Evolutionary conservation across 2,113 vertebrate genomes (phyloP).

Genomic region (Ammodramus savannarum): DNA sequence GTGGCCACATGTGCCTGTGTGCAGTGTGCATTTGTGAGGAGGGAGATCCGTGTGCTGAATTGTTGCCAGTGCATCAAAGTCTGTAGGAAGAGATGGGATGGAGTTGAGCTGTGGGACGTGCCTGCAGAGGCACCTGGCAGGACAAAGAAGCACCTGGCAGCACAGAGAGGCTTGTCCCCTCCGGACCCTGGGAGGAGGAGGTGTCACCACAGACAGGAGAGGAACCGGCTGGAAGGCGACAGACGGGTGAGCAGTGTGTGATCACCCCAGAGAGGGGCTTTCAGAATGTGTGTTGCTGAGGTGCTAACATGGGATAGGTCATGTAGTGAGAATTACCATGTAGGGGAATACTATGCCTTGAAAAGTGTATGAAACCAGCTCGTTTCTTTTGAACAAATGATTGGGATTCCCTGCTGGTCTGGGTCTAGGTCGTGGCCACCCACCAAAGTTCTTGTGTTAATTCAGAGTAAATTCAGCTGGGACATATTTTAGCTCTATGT

Average conservation of each 20-base stretch:
- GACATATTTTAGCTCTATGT: neutral
- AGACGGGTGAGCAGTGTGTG: neutral
- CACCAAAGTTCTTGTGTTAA: neutral
- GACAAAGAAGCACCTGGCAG: neutral
- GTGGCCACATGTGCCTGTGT: neutral
- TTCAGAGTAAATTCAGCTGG: neutral
- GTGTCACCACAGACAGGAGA: neutral
- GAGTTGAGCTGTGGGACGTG: neutral
- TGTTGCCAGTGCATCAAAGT: neutral
- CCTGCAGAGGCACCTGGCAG: neutral
- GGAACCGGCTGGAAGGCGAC: neutral
- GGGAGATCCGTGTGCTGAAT: neutral
- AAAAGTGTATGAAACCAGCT: neutral
- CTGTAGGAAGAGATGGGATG: neutral
- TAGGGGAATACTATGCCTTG: neutral
- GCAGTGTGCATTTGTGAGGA: neutral
- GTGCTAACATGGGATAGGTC: neutral
- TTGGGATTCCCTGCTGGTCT: neutral
- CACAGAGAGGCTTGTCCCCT: neutral
- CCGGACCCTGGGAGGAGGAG: neutral
- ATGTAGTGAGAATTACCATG: neutral
- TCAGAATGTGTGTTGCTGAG: neutral
- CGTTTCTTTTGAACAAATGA: neutral
- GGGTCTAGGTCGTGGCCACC: neutral
- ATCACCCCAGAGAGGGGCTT: neutral